Percentiles rank a stretch among this genome's conserved stretches.
phyloP scores from a whole-genome alignment of 2,888 invertebrate genomes.

The Asteroscopus sphinx region DNA sequence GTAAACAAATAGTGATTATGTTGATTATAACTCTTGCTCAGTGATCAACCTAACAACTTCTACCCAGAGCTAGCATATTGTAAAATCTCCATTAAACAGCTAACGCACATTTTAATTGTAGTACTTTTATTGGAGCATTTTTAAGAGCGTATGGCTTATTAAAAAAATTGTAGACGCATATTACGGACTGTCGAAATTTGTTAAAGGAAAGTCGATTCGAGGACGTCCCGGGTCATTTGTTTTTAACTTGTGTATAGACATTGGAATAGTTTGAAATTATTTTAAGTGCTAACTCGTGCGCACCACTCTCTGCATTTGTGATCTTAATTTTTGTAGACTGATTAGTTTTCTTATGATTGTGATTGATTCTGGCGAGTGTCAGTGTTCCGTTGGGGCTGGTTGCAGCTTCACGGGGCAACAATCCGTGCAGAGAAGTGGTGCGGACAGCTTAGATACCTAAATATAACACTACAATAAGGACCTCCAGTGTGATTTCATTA shows the following conservation, averaged over 20 bases:
- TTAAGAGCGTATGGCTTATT: constrained; percentile 47
- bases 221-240: constrained; percentile 78
- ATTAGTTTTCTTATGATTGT: constrained; percentile 61
- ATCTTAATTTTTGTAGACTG: constrained; percentile 62
- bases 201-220: constrained; percentile 52
- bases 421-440: constrained; percentile 42
- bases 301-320: constrained; percentile 59
- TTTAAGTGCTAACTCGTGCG: constrained; percentile 71
- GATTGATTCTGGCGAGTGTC: constrained; percentile 46
- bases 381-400: constrained; percentile 45
- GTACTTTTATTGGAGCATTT: constrained; percentile 45
- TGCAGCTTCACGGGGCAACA: constrained; percentile 19
- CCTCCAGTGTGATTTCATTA: constrained; percentile 71
- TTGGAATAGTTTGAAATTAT: constrained; percentile 78
- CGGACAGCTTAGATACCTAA: constrained; percentile 58
- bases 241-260: constrained; percentile 82
- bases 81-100: constrained; percentile 36
- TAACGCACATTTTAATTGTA: constrained; percentile 53
- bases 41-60: constrained; percentile 7
- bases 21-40: constrained; percentile 21
- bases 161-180: constrained; percentile 26
- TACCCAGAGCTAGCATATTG: constrained; percentile 37
- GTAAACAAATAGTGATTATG: constrained; percentile 23
- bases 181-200: constrained; percentile 26
- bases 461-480: constrained; percentile 70